Conservation (phyloP, 2,113 vertebrate species). For the Columbina picui region DNA sequence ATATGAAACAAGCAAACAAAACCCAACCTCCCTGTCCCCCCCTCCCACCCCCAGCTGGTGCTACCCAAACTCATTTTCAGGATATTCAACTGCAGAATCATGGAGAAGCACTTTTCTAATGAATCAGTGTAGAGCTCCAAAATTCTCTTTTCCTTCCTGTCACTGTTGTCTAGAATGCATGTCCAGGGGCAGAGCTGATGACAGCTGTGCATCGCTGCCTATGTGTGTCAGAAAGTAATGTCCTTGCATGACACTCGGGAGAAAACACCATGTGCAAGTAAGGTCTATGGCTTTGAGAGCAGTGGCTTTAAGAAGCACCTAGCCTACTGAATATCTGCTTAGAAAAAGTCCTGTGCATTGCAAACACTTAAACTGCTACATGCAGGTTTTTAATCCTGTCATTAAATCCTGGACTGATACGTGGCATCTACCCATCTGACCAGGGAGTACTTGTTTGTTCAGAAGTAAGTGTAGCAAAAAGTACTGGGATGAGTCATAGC, state of each 20-base stretch:
- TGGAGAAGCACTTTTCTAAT: not conserved
- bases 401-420: not conserved
- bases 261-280: not conserved
- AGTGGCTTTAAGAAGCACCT: not conserved
- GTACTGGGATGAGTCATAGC: not conserved
- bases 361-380: not conserved
- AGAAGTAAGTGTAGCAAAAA: not conserved
- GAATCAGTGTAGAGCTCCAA: not conserved
- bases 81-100: not conserved
- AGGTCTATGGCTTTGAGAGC: not conserved
- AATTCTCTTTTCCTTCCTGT: not conserved
- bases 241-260: not conserved
- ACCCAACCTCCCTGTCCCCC: too few species aligned
- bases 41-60: not conserved
- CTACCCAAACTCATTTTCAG: not conserved
- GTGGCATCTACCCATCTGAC: not conserved
- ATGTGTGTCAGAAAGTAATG: not conserved
- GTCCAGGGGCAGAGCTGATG: not conserved
- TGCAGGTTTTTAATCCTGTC: not conserved
- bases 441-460: not conserved
- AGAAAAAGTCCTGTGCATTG: not conserved
- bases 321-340: not conserved
- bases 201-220: not conserved
- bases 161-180: not conserved
- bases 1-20: too few species aligned